Evolutionary conservation across 2,888 invertebrate species (phyloP).

Genomic region (Nephrotoma appendiculata): DNA sequence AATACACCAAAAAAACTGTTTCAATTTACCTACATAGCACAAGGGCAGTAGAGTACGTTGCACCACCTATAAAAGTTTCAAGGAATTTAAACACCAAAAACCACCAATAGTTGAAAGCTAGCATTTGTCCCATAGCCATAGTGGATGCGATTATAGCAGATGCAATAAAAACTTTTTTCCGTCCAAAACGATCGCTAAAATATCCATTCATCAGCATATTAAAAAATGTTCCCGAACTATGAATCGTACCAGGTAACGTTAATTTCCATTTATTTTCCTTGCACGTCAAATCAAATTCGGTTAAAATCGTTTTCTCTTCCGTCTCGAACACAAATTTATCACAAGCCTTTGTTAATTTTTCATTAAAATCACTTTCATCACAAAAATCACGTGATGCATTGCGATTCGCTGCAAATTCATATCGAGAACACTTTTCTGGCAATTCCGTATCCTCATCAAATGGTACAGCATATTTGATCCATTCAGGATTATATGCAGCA

Average conservation of each 20-base stretch:
- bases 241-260: not conserved
- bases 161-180: not conserved
- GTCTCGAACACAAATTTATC: not conserved
- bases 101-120: not conserved
- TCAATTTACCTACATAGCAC: not conserved
- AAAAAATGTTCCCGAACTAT: not conserved
- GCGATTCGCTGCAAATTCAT: not conserved
- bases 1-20: not conserved
- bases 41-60: not conserved
- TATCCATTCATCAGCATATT: not conserved
- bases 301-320: not conserved
- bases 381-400: not conserved
- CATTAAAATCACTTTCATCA: not conserved
- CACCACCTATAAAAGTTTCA: not conserved
- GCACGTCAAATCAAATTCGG: not conserved
- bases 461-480: not conserved
- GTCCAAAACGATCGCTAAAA: not conserved
- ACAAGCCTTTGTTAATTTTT: not conserved
- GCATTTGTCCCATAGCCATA: not conserved
- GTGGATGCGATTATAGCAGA: not conserved
- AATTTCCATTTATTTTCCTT: not conserved
- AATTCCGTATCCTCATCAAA: not conserved
- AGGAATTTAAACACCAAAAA: not conserved
- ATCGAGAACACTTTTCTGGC: not conserved
- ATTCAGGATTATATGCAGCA: not conserved